Evolutionary conservation across 1,140 invertebrate genomes (phyloP), one percentile per base, ranked within the genome.

Genomic region (Aphaenogaster ashmeadi): DNA sequence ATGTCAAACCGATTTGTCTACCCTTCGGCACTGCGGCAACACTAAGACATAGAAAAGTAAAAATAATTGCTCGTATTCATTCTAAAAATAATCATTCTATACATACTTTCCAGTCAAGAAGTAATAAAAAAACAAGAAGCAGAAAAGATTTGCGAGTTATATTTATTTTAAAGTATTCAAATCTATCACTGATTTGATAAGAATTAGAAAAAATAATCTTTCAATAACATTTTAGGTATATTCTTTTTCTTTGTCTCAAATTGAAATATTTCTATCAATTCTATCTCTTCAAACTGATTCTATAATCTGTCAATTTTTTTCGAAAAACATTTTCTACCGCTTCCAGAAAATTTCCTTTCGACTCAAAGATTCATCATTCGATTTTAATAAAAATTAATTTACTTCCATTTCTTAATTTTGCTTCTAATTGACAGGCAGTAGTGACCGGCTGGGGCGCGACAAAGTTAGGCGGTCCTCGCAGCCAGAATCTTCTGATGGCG

Each of bases 371-470:
- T 8, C 11, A 54, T 74, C 5, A 33, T 11, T 33, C 9, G 1
- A 52, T 7, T 67, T 38, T 78, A 7, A 5, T 3, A 38, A n/a
- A 50, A 0, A 38, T 1, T 13, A 3, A 36, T 80, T 27, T 27
- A 5, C 7, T 52, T 72, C 11, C 21, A 52, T 52, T 41, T 60
- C 5, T 7, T 27, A n/a, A 18, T 38, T 38, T 54, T 38, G 3
- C 71, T 44, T 80, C n/a, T 15, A 21, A 9, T 18, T 1, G n/a
- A 78, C 54, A 95, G 94, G 84, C 93, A 1, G 79, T 86, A 7
- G 96, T 97, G 0, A 96, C 96, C 0, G 97, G 97, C 0, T 97
- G 97, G 97, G 97, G 97, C 18, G 92, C 95, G 5, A 96, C 96
- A 0, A 96, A 97, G 81, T 92, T 91, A 2, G 95, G 96, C 6